A percentile compares a stretch with the other conserved stretches of the same genome.
These are phyloP conservation scores for Amphiprion clarkii DNA, from an alignment of 2,797 vertebrate genomes.

Conservation along the genomic window DNA sequence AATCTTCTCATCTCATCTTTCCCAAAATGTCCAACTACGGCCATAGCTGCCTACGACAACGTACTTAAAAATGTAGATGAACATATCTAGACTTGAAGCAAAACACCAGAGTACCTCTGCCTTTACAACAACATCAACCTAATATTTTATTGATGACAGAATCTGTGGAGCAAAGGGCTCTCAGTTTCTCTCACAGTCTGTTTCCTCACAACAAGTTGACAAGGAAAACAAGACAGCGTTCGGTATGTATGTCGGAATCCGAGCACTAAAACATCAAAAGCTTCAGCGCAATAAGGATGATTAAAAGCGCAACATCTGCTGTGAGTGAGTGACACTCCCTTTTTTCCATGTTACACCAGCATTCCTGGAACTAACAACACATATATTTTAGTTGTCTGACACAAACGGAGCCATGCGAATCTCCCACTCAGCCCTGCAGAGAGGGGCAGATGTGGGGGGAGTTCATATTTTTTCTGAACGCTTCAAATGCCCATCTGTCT, in stretches of 20 bases:
- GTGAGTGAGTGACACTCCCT: slow-evolving; percentile 37
- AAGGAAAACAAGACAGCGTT: slow-evolving; percentile 27
- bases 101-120: not conserved
- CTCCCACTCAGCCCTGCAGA: slow-evolving; percentile 33
- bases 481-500: slow-evolving; percentile 23
- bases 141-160: not conserved
- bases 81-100: not conserved
- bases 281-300: slow-evolving; percentile 39
- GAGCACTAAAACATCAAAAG: slow-evolving; percentile 46
- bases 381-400: slow-evolving; percentile 65
- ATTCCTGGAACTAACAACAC: slow-evolving; percentile 65
- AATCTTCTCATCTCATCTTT: too few species aligned
- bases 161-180: not conserved
- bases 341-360: slow-evolving; percentile 57
- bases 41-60: not conserved
- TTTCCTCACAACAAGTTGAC: not conserved
- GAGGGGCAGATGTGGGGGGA: slow-evolving; percentile 15
- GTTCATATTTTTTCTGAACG: slow-evolving; percentile 15
- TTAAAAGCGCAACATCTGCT: slow-evolving; percentile 66
- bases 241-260: slow-evolving; percentile 6
- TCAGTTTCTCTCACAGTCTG: not conserved
- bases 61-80: not conserved
- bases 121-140: not conserved
- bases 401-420: slow-evolving; percentile 40
- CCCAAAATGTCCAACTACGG: too few species aligned